A percentile compares a stretch with the other conserved stretches of the same genome.
Evolutionary conservation across 2,888 invertebrate genomes (phyloP).

Genomic region (Caenorhabditis drosophilae): DNA sequence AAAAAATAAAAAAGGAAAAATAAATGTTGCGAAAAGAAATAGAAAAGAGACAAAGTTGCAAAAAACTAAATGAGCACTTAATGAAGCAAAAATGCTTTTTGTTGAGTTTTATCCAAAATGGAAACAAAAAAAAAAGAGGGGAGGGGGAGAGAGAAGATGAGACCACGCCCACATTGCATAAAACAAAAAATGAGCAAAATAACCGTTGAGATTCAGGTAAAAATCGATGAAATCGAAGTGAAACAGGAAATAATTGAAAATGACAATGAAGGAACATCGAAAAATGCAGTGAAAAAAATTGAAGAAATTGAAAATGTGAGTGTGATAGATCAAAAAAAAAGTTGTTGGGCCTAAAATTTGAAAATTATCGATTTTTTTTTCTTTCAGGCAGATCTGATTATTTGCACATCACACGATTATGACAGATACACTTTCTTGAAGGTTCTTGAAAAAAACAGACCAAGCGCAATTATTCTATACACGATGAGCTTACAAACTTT

Average conservation of each 20-base stretch:
- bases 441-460: slow-evolving; percentile 71
- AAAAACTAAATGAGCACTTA: background rate
- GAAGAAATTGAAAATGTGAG: slow-evolving; percentile 17
- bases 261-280: slow-evolving; percentile 11
- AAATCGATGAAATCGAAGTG: background rate
- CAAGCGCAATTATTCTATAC: slow-evolving; percentile 86
- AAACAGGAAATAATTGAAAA: slow-evolving; percentile 23
- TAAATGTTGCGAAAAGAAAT: background rate
- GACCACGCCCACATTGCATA: background rate
- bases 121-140: too few species aligned
- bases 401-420: slow-evolving; percentile 35
- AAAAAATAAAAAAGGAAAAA: background rate
- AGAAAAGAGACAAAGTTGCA: background rate
- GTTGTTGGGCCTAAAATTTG: background rate
- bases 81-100: background rate
- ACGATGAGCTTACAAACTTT: slow-evolving; percentile 86
- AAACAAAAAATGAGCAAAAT: slow-evolving; percentile 5
- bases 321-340: background rate
- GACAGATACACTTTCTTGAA: slow-evolving; percentile 74
- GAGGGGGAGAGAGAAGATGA: too few species aligned
- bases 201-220: background rate
- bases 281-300: slow-evolving; percentile 17
- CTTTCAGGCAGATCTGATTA: slow-evolving; percentile 33
- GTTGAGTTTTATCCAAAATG: too few species aligned
- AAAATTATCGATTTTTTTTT: too few species aligned